phyloP scores from a whole-genome alignment of 1,140 invertebrate species.

The Ephestia elutella region DNA sequence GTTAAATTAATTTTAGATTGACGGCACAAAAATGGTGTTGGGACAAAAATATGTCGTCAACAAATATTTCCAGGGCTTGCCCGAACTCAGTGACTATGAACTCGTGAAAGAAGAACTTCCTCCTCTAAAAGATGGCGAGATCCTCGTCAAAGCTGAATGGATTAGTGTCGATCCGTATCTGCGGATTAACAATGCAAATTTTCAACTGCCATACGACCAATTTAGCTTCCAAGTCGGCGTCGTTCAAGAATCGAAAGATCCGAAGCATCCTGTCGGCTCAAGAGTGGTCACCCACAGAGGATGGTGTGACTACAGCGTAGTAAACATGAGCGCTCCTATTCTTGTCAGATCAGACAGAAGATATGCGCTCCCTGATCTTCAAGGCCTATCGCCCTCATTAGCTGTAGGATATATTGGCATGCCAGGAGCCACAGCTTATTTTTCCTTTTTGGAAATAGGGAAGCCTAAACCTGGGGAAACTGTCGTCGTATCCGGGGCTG shows the following conservation, averaged over 20 bases:
- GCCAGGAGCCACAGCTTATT: background rate
- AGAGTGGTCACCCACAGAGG: constrained; percentile 74
- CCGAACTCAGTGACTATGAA: constrained; percentile 44
- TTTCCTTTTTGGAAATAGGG: constrained; percentile 1
- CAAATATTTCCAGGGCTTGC: constrained; percentile 42
- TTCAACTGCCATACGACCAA: constrained; percentile 44
- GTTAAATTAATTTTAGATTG: no score
- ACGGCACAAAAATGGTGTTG: constrained; percentile 21
- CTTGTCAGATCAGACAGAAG: background rate
- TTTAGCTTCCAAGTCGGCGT: constrained; percentile 59
- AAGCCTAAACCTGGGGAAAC: constrained; percentile 1
- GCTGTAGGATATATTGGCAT: background rate
- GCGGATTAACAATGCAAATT: constrained; percentile 13
- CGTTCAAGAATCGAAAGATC: constrained; percentile 40
- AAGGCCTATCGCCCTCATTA: background rate
- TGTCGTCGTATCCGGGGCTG: background rate
- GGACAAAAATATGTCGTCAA: constrained; percentile 38
- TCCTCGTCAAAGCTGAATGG: constrained; percentile 24
- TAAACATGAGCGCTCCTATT: constrained; percentile 5
- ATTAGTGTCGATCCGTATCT: constrained; percentile 58
- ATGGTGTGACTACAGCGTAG: constrained; percentile 74
- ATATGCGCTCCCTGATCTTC: background rate
- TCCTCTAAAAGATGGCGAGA: constrained; percentile 38
- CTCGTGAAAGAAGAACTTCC: constrained; percentile 43
- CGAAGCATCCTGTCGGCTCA: constrained; percentile 74